Percentiles rank a stretch among this genome's conserved stretches.
phyloP scores from a whole-genome alignment of 2,888 invertebrate species.

The Siphlonurus alternatus region DNA sequence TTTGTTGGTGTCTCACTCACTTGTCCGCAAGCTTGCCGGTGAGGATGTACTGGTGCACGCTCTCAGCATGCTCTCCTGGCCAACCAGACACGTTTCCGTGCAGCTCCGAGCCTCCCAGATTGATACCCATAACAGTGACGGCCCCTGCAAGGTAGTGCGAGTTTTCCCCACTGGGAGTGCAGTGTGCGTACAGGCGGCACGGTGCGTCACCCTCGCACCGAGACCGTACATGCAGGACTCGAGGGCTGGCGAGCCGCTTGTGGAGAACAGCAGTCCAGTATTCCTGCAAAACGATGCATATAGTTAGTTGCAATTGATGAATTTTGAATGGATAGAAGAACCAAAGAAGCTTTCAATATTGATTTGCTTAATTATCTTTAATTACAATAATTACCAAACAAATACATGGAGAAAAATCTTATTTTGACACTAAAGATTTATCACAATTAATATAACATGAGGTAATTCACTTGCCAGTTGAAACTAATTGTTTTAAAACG shows the following conservation, averaged over 20 bases:
- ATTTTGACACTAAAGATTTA: too few relatives aligned
- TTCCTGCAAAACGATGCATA: constrained; percentile 46
- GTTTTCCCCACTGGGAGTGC: constrained; percentile 30
- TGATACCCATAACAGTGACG: neutral
- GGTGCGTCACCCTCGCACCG: constrained; percentile 15
- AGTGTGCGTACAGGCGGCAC: constrained; percentile 51
- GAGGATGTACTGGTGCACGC: neutral
- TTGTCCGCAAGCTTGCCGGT: neutral
- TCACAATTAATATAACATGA: too few relatives aligned
- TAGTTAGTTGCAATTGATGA: too few relatives aligned
- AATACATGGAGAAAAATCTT: too few relatives aligned
- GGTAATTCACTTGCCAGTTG: too few relatives aligned
- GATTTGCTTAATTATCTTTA: too few relatives aligned
- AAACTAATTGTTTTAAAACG: too few relatives aligned
- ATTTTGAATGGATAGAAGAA: too few relatives aligned
- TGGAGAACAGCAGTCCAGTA: constrained; percentile 65
- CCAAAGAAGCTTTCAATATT: too few relatives aligned
- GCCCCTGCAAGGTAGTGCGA: neutral
- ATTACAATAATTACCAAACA: too few relatives aligned
- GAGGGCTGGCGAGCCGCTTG: constrained; percentile 59
- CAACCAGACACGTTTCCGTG: neutral
- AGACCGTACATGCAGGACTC: constrained; percentile 43
- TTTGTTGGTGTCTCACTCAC: too few relatives aligned
- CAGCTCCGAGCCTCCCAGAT: neutral
- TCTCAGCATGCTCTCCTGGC: neutral